phyloP scores from a whole-genome alignment of 2,113 vertebrate species.

The Corythornis cristatus region DNA sequence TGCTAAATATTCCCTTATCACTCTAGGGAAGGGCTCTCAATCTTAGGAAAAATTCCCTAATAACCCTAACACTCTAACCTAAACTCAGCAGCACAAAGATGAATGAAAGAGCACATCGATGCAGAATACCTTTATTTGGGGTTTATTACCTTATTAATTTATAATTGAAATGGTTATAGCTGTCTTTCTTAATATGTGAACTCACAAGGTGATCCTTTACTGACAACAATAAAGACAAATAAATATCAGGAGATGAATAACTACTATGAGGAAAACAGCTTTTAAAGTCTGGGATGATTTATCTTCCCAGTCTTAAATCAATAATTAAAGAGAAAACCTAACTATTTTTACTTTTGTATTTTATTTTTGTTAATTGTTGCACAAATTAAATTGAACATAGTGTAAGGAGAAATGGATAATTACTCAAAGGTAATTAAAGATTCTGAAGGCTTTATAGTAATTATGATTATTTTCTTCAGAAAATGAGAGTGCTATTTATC shows the following conservation, averaged over 20 bases:
- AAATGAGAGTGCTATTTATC: conserved; percentile 54
- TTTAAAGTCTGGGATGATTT: conserved; percentile 1
- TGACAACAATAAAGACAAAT: background rate
- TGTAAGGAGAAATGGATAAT: conserved; percentile 45
- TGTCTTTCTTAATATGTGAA: background rate
- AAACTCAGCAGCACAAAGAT: background rate
- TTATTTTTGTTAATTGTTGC: conserved; percentile 37
- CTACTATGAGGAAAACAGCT: background rate
- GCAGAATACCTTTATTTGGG: background rate
- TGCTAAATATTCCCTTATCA: too few relatives aligned
- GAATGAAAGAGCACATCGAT: background rate
- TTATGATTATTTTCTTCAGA: conserved; percentile 68
- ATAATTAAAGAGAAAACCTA: background rate
- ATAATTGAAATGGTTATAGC: background rate
- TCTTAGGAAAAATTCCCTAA: too few relatives aligned
- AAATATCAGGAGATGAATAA: background rate
- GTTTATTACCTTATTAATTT: conserved; percentile 12
- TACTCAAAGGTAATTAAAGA: conserved; percentile 63
- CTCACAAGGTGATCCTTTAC: background rate
- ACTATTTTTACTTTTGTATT: conserved; percentile 19
- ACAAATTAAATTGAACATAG: conserved; percentile 31
- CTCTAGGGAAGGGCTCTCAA: too few relatives aligned
- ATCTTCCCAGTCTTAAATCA: conserved; percentile 6
- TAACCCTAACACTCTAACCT: too few relatives aligned
- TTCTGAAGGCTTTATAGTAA: conserved; percentile 46